phyloP scores from a whole-genome alignment of 2,888 invertebrate genomes.

The Andricus quercusramuli region DNA sequence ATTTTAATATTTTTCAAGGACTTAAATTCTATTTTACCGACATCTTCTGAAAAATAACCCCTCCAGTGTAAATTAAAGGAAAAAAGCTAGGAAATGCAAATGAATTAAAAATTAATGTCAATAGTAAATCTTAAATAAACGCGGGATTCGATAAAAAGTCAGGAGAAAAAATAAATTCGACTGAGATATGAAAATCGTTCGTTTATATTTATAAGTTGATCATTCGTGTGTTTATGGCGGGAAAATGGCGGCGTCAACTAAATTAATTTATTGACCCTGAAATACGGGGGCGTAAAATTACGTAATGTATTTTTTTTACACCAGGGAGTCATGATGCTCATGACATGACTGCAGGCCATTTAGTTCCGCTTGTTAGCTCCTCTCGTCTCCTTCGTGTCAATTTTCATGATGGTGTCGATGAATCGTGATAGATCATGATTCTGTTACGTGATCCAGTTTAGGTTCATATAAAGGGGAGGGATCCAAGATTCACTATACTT shows the following conservation, averaged over 20 bases:
- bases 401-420: conserved; percentile 26
- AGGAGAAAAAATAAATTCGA: not conserved
- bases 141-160: not conserved
- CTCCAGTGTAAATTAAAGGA: too few species aligned
- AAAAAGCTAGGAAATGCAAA: too few species aligned
- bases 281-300: not conserved
- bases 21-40: too few species aligned
- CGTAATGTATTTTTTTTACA: conserved; percentile 9
- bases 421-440: conserved; percentile 15
- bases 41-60: too few species aligned
- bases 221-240: not conserved
- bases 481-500: not conserved
- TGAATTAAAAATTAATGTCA: too few species aligned
- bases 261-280: conserved; percentile 12
- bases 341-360: conserved; percentile 34
- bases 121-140: not conserved
- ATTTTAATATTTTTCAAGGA: too few species aligned
- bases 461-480: not conserved
- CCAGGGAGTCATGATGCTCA: conserved; percentile 3
- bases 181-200: not conserved
- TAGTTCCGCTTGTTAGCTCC: conserved; percentile 33
- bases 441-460: conserved; percentile 21
- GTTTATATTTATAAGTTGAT: not conserved
- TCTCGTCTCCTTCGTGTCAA: conserved; percentile 34
- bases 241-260: not conserved